Base-by-base conservation (phyloP, 2,888 invertebrate species). In the Cephus pulcher region DNA sequence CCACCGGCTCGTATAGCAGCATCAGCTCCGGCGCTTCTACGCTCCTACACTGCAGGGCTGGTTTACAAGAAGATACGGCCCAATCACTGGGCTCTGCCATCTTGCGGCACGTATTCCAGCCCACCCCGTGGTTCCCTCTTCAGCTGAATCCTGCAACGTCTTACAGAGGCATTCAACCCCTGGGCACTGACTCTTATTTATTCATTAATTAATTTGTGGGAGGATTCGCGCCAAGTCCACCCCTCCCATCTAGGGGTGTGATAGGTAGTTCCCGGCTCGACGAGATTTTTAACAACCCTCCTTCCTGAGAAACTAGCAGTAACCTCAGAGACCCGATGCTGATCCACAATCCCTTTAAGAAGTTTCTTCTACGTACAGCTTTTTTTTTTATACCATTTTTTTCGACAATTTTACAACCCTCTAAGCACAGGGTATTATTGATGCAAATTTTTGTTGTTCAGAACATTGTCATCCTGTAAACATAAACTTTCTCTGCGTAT, bases 21-120 rank as follows among this genome's bases (percentile, higher is more conserved):
- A 83, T 83, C 82, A 82, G 83, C 80, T 80, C 76, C 23, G 9
- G 56, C 56, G 56, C 56, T 56, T 56, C 56, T 23, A 56, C 56
- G 71, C 71, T 32, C 78, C 78, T 76, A 75, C 77, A 78, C 69
- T 69, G 76, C 73, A 74, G 71, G 79, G 82, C 78, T 77, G 81
- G 80, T 83, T 82, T 84, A 86, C 82, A 81, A 85, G 83, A 79
- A 85, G 83, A 84, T 86, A 84, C 82, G 81, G 78, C 76, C 82
- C 82, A 80, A 86, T 86, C 82, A 79, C 80, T 74, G 80, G 56
- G 56, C 79, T 75, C 37, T 75, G 74, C 69, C 79, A 78, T 80
- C 78, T 78, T 79, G 33, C 12, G 71, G 71, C 71, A 23, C 37
- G 23, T 12, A 34, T 69, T 37, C 37, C 75, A 70, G 40, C 56